These are phyloP conservation scores for Galemys pyrenaicus DNA, from an alignment of 2,113 vertebrate species.

Conservation along the genomic window DNA sequence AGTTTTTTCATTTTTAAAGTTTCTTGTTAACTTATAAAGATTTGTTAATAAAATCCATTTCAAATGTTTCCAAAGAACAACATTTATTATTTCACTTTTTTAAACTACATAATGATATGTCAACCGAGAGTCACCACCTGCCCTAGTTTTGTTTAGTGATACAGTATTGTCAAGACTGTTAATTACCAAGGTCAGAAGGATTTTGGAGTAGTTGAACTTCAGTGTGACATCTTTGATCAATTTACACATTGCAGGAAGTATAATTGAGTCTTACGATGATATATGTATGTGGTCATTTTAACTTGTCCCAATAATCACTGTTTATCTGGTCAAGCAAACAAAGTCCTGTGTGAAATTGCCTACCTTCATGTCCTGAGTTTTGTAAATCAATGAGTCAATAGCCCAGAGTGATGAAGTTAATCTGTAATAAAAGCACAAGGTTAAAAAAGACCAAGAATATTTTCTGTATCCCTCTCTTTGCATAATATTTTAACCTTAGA, in stretches of 20 bases:
- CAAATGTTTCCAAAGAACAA: not conserved
- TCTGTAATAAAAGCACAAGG: not conserved
- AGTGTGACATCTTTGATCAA: not conserved
- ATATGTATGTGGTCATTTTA: slow-evolving; percentile 20
- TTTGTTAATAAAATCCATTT: slow-evolving; percentile 17
- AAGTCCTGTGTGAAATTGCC: slow-evolving; percentile 2
- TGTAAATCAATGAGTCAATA: slow-evolving; percentile 33
- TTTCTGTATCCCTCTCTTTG: not conserved
- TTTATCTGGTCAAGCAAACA: slow-evolving; percentile 33
- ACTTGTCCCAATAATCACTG: slow-evolving; percentile 2
- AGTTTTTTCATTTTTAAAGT: slow-evolving; percentile 18
- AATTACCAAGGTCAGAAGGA: slow-evolving; percentile 39
- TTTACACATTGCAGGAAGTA: slow-evolving; percentile 44
- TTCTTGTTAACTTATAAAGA: slow-evolving; percentile 36
- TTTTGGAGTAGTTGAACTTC: not conserved
- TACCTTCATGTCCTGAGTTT: not conserved
- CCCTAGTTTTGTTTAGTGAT: slow-evolving; percentile 55
- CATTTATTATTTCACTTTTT: slow-evolving; percentile 49
- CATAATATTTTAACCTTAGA: not conserved
- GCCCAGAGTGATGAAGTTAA: not conserved
- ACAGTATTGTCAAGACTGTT: slow-evolving; percentile 37
- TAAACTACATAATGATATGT: slow-evolving; percentile 36
- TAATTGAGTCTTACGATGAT: slow-evolving; percentile 21
- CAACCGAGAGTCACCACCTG: slow-evolving; percentile 48
- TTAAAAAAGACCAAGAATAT: not conserved